Conservation (phyloP, 1,140 invertebrate species). For the Drosophila persimilis region DNA sequence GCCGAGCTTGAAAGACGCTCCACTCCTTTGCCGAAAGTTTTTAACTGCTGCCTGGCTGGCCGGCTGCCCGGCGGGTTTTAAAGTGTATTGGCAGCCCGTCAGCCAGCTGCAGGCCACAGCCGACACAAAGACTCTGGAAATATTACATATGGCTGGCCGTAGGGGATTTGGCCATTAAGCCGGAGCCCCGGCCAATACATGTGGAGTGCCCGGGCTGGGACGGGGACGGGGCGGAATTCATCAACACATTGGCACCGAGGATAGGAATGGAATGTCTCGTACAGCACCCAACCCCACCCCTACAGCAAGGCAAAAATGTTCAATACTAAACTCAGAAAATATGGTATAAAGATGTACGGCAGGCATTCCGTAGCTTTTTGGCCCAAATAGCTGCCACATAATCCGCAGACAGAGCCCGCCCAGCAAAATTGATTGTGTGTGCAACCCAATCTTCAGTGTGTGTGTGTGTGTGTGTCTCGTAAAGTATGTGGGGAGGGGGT, state of each 20-base stretch:
- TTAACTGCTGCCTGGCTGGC: conserved; percentile 69
- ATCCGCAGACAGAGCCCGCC: conserved; percentile 36
- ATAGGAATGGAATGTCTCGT: conserved; percentile 41
- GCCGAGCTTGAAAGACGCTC: conserved; percentile 28
- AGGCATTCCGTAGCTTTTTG: conserved; percentile 60
- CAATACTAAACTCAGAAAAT: conserved; percentile 48
- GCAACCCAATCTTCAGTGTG: conserved; percentile 27
- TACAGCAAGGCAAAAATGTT: conserved; percentile 37
- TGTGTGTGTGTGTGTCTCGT: conserved; percentile 6
- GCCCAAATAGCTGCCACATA: conserved; percentile 64
- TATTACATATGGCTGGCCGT: conserved; percentile 63
- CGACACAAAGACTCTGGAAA: conserved; percentile 56
- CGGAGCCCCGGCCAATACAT: conserved; percentile 51
- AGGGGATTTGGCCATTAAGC: conserved; percentile 58
- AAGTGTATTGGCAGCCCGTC: conserved; percentile 50
- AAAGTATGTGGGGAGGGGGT: conserved; percentile 1
- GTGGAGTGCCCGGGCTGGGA: conserved; percentile 36
- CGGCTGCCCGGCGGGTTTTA: conserved; percentile 66
- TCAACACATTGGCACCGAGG: conserved; percentile 32
- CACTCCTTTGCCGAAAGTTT: conserved; percentile 62
- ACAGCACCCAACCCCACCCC: conserved; percentile 20
- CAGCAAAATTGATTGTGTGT: conserved; percentile 64
- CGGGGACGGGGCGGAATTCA: conserved; percentile 20
- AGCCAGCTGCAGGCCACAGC: not conserved
- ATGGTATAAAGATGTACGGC: conserved; percentile 54